A percentile compares a stretch with the other conserved stretches of the same genome.
Evolutionary conservation across 2,113 vertebrate species (phyloP).

Genomic region (Calonectris borealis): DNA sequence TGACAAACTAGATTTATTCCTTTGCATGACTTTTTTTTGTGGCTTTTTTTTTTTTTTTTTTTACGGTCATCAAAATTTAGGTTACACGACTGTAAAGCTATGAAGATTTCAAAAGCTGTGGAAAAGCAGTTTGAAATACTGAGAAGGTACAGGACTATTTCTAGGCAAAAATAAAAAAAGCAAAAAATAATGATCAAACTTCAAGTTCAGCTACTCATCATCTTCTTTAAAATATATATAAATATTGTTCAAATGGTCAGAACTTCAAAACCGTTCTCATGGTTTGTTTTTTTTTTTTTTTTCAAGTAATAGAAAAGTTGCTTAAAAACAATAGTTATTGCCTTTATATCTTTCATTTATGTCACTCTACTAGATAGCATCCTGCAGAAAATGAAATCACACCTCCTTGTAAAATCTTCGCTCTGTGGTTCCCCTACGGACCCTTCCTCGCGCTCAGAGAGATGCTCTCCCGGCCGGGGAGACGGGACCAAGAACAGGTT

Average conservation of each 20-base stretch:
- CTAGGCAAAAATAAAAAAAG: conserved; percentile 4
- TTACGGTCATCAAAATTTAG: conserved; percentile 37
- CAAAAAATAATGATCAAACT: background rate
- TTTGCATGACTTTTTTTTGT: background rate
- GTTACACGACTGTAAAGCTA: conserved; percentile 43
- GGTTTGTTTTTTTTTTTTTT: background rate
- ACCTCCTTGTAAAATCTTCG: background rate
- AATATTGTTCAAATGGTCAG: conserved; percentile 54
- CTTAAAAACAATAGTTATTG: conserved; percentile 66
- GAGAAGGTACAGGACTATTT: conserved; percentile 18
- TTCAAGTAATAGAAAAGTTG: conserved; percentile 74
- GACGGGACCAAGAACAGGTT: background rate
- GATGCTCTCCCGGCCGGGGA: background rate
- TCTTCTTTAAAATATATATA: conserved; percentile 61
- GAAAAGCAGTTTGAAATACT: background rate
- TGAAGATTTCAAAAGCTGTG: conserved; percentile 29
- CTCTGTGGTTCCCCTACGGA: background rate
- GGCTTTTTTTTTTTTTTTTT: background rate
- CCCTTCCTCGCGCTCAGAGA: background rate
- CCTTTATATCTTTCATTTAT: conserved; percentile 63
- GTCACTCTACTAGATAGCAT: conserved; percentile 47
- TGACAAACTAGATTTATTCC: conserved; percentile 4
- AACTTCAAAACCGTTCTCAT: conserved; percentile 51
- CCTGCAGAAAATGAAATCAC: conserved; percentile 20
- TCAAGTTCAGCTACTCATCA: conserved; percentile 23